Evolutionary conservation across 2,113 vertebrate genomes (phyloP), one percentile per base, ranked within the genome.

Genomic region (Castor canadensis): DNA sequence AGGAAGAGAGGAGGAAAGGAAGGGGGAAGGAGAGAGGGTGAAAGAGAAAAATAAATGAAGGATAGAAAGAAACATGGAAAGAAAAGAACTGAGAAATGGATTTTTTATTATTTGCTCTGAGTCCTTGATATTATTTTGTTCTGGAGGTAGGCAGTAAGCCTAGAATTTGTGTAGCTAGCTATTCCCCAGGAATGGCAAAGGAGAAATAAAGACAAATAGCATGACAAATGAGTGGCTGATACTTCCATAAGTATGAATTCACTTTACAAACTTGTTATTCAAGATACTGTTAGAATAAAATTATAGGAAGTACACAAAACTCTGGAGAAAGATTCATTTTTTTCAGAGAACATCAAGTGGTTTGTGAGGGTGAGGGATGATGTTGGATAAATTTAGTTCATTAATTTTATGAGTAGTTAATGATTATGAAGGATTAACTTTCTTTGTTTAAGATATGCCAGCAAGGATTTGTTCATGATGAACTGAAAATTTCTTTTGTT

Each of bases 401-500:
- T 82, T 93, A 56, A 72, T 81, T 80, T 94, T 9, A 71, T 72
- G 43, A 80, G 13, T 89, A 86, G 26, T 38, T 76, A 82, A 92
- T 94, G 38, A 86, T 86, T 85, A 84, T 35, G 83, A 83, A 79
- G 20, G 30, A 86, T 64, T 90, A 77, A 75, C 8, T 72, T 77
- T 69, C 58, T 62, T 95, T 91, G 30, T 49, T 92, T 91, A 76
- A 95, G 71, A 52, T 0, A 64, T 79, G 9, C 30, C 22, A 95
- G 64, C 7, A 88, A 40, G 56, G 49, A 64, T 52, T 64, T 9
- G 19, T 72, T 79, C 11, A 5, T 95, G 77, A 88, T 73, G 6
- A 87, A 93, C 80, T 84, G 9, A 77, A 71, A 82, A 43, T 93
- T 64, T 81, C 12, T 58, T 85, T 64, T 76, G 35, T 76, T 69